Percentiles rank a stretch among this genome's conserved stretches.
Conservation (phyloP, 2,797 vertebrate species). For the Myripristis jacobus region DNA sequence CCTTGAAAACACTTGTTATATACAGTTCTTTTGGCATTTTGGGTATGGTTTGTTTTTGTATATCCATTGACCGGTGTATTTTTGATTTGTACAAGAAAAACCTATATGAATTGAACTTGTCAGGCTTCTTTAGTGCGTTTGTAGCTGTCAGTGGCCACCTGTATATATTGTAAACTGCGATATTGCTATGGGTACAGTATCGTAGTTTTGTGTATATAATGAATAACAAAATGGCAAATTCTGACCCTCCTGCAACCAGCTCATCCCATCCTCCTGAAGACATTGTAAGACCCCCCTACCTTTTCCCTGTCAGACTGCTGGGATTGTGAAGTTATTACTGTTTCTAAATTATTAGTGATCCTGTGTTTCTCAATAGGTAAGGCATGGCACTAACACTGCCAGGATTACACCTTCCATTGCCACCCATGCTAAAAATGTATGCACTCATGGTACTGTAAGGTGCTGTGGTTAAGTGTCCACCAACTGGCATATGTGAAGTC, state of each 20-base stretch:
- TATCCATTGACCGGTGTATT: constrained; percentile 65
- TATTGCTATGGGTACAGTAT: constrained; percentile 68
- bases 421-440: constrained; percentile 42
- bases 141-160: constrained; percentile 75
- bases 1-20: constrained; percentile 47
- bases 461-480: constrained; percentile 68
- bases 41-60: constrained; percentile 62
- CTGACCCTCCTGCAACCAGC: constrained; percentile 45
- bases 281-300: constrained; percentile 21
- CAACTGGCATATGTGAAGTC: constrained; percentile 75
- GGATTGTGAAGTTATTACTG: constrained; percentile 57
- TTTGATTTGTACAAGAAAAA: constrained; percentile 71
- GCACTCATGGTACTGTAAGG: constrained; percentile 57
- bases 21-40: constrained; percentile 62
- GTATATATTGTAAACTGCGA: constrained; percentile 78
- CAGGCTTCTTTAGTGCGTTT: constrained; percentile 71
- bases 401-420: constrained; percentile 54
- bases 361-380: constrained; percentile 57
- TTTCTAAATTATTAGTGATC: constrained; percentile 41
- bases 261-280: constrained; percentile 34
- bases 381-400: constrained; percentile 67
- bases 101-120: constrained; percentile 49
- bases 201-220: constrained; percentile 73
- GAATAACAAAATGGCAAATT: constrained; percentile 47
- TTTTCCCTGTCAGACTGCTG: constrained; percentile 33